phyloP scores from a whole-genome alignment of 35 echinoderm and acorn worm genomes.

The Amphiura filiformis region DNA sequence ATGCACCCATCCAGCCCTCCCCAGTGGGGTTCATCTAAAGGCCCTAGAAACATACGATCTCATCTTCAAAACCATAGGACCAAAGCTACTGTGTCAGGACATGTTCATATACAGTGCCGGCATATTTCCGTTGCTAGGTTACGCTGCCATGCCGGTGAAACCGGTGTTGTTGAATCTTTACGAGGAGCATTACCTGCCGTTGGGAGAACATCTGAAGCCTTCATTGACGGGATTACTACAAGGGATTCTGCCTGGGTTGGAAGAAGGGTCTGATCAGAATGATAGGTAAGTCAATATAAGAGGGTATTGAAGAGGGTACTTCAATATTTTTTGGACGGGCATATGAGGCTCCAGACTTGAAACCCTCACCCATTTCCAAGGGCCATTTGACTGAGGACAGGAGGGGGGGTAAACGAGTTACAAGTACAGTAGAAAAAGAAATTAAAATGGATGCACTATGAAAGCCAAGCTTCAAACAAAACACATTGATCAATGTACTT shows the following conservation, averaged over 20 bases:
- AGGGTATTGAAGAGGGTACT: too few species aligned
- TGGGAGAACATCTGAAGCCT: conserved; percentile 92
- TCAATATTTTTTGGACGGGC: too few species aligned
- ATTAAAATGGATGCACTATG: too few species aligned
- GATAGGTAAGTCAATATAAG: conserved; percentile 84
- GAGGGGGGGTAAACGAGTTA: too few species aligned
- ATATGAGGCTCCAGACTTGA: too few species aligned
- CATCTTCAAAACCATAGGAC: conserved; percentile 92
- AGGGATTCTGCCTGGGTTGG: conserved; percentile 89
- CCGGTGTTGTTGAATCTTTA: conserved; percentile 82
- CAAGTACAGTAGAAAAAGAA: too few species aligned
- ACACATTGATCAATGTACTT: too few species aligned
- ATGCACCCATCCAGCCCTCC: conserved; percentile 97
- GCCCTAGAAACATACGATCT: conserved; percentile 92
- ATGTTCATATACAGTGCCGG: conserved; percentile 99
- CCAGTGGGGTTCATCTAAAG: conserved; percentile 97
- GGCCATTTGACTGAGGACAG: too few species aligned
- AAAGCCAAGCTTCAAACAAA: too few species aligned
- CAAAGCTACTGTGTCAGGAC: conserved; percentile 87
- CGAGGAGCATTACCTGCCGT: conserved; percentile 92
- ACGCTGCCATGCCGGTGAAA: conserved; percentile 95
- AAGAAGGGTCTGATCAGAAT: conserved; percentile 91
- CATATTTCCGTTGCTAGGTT: conserved; percentile 88
- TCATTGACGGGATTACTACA: conserved; percentile 83
- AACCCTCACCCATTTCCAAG: too few species aligned